These are phyloP conservation scores for Tapirus terrestris DNA, from an alignment of 2,113 vertebrate species.

Conservation along the genomic window DNA sequence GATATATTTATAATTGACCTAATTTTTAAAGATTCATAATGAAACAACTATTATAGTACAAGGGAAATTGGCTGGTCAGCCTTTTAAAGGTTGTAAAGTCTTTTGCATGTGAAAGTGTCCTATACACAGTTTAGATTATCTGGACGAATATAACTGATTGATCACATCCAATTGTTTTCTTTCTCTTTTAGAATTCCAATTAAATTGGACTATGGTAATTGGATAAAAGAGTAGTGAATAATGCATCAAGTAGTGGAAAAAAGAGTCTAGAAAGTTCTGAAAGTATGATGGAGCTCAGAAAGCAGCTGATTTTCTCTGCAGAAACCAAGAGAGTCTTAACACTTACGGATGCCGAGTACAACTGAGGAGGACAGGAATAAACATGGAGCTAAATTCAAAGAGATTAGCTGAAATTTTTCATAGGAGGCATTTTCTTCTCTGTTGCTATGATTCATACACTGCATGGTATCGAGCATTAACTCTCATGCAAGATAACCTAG, in stretches of 20 bases:
- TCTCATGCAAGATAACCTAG: background rate
- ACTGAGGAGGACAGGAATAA: background rate
- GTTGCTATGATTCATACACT: background rate
- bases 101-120: background rate
- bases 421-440: background rate
- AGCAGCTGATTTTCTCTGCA: background rate
- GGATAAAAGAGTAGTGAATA: background rate
- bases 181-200: background rate
- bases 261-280: background rate
- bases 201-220: background rate
- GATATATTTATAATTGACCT: background rate
- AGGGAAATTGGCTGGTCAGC: background rate
- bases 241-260: background rate
- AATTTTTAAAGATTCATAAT: background rate
- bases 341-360: background rate
- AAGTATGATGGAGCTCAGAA: background rate
- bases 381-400: background rate
- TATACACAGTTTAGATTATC: background rate
- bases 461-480: background rate
- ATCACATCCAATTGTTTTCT: background rate
- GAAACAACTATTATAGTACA: background rate
- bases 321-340: background rate
- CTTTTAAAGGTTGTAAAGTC: background rate
- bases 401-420: background rate
- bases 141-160: background rate